These are phyloP conservation scores for Cyclophora punctaria DNA, from an alignment of 2,888 invertebrate species.

Conservation along the genomic window DNA sequence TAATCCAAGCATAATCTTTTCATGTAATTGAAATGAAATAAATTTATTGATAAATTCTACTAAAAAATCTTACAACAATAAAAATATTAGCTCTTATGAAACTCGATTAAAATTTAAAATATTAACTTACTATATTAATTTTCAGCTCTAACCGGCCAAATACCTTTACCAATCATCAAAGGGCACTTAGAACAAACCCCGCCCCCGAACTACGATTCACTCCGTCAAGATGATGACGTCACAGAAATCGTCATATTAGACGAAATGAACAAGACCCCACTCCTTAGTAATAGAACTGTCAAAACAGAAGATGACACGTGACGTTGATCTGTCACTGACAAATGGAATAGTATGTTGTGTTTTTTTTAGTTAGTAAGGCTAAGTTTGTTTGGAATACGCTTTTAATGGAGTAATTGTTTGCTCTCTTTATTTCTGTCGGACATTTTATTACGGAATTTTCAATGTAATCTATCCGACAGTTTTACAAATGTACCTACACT, in stretches of 20 bases:
- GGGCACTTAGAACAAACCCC: constrained; percentile 34
- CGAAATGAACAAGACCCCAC: constrained; percentile 34
- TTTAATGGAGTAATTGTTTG: no score
- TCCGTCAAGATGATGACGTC: constrained; percentile 41
- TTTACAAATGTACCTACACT: no score
- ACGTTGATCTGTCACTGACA: constrained; percentile 13
- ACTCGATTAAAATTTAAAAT: no score
- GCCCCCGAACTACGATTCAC: constrained; percentile 52
- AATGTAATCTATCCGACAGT: no score
- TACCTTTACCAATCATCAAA: constrained; percentile 42
- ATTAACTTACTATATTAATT: constrained; percentile 2
- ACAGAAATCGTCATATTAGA: constrained; percentile 51
- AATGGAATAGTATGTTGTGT: constrained; percentile 5
- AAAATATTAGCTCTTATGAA: no score
- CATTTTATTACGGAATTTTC: no score
- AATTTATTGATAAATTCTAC: no score
- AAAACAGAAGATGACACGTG: constrained; percentile 37
- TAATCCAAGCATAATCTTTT: no score
- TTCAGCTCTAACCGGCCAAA: constrained; percentile 56
- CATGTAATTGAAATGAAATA: no score
- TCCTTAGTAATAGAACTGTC: constrained; percentile 24
- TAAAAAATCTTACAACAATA: no score
- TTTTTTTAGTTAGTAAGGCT: neutral
- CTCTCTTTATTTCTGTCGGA: no score
- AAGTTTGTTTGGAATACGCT: no score